Evolutionary conservation across 2,113 vertebrate species (phyloP), one percentile per base, ranked within the genome.

Genomic region (Abramis brama): DNA sequence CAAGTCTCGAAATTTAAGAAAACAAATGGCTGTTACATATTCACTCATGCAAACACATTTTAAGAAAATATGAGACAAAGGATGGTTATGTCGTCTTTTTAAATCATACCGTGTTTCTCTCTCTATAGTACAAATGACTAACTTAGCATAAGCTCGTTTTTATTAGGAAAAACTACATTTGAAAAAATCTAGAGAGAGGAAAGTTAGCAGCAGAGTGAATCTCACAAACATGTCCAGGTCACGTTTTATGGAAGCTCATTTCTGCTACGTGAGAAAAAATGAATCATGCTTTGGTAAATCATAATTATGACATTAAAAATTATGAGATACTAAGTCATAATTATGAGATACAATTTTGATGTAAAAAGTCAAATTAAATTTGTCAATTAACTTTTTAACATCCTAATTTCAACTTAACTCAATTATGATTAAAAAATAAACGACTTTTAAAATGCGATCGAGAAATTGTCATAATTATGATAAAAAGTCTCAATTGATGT

Each of bases 61-160:
- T 91, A 93, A 86, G 93, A 94, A 93, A 95, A 93, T 91, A 94
- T 88, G 86, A 92, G 90, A 89, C 86, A 91, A 77, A 89, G 60
- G 75, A 91, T 91, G 91, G 88, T 90, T 86, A 87, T 62, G 43
- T 89, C 77, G 83, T 88, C 86, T 82, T 68, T 74, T 33, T 33
- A 19, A 87, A 66, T 84, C 33, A 13, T 73, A 30, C n/a, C 4
- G 66, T 79, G 86, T 91, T 92, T 89, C 80, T 33, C 88, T 82
- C 90, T 90, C 89, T 89, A 90, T 88, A 62, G 90, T 90, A 92
- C 45, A 77, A 89, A 66, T 85, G 84, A 89, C 91, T 93, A 93
- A 66, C 79, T 91, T 88, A 89, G 47, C 84, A 88, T 92, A 77
- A 86, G 92, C 86, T 91, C 36, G 64, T 88, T 91, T 84, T 91